Evolutionary conservation across 1,140 invertebrate genomes (phyloP).

Genomic region (Papilio glaucus): DNA sequence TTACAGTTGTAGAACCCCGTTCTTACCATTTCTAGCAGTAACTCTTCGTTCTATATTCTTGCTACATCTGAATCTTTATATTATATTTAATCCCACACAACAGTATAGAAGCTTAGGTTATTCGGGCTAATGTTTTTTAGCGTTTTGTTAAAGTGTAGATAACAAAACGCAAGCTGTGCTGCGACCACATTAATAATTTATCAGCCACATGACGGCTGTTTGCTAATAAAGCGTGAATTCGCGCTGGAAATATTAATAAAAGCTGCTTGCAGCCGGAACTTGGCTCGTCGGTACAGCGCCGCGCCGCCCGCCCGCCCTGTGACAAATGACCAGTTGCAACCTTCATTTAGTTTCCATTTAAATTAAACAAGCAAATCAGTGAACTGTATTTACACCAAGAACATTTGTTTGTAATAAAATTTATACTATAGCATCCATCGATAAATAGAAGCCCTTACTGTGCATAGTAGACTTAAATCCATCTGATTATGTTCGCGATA

Average conservation of each 20-base stretch:
- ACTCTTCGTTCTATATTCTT: background rate
- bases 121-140: conserved; percentile 23
- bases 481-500: background rate
- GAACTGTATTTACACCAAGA: conserved; percentile 35
- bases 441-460: background rate
- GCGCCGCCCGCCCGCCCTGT: conserved; percentile 59
- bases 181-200: conserved; percentile 82
- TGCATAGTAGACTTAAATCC: too few relatives aligned
- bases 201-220: conserved; percentile 80
- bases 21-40: too few relatives aligned
- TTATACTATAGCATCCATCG: background rate
- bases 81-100: background rate
- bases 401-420: background rate
- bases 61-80: background rate
- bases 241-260: conserved; percentile 82
- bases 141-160: conserved; percentile 61
- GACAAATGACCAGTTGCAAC: conserved; percentile 76
- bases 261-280: conserved; percentile 76
- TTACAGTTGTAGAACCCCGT: too few relatives aligned
- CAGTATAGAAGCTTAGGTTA: background rate
- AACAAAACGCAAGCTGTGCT: conserved; percentile 71
- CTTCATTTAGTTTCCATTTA: conserved; percentile 77
- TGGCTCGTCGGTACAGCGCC: conserved; percentile 53
- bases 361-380: conserved; percentile 64
- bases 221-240: conserved; percentile 81